Evolutionary conservation across 2,888 invertebrate species (phyloP).

Genomic region (Dolichomitus sp.): DNA sequence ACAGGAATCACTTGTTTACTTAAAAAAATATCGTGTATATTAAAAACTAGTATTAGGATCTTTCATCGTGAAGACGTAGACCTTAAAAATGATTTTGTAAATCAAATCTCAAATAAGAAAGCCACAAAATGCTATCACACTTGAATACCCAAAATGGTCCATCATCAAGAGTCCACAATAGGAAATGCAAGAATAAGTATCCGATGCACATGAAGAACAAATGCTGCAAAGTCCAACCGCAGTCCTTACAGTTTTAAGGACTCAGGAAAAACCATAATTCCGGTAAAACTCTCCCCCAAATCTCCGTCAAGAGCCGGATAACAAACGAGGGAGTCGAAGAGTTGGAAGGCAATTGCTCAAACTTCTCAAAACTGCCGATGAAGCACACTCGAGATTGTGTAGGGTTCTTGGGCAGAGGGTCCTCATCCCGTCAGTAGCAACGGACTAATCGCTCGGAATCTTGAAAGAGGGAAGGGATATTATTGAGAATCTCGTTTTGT

Average conservation of each 20-base stretch:
- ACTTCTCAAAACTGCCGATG: constrained; percentile 56
- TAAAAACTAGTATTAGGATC: neutral
- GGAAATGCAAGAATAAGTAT: neutral
- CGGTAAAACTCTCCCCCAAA: neutral
- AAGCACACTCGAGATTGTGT: constrained; percentile 42
- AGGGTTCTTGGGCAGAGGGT: constrained; percentile 34
- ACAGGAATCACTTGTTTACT: neutral
- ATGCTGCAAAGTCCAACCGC: neutral
- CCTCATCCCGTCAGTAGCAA: constrained; percentile 22
- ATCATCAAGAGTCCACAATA: neutral
- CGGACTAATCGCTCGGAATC: constrained; percentile 53
- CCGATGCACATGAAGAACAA: neutral
- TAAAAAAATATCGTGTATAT: neutral
- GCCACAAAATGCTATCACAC: neutral
- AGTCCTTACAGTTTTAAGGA: constrained; percentile 3
- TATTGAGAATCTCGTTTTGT: constrained; percentile 5
- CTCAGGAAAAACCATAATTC: neutral
- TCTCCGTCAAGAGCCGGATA: neutral
- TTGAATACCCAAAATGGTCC: neutral
- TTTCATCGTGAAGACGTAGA: neutral
- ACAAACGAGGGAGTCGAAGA: constrained; percentile 22
- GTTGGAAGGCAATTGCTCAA: constrained; percentile 52
- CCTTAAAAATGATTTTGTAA: neutral
- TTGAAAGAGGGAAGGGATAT: constrained; percentile 7
- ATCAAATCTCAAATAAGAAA: neutral